Evolutionary conservation across 2,888 invertebrate species (phyloP), one percentile per base, ranked within the genome.

Genomic region (Neocrepidodera transversa): DNA sequence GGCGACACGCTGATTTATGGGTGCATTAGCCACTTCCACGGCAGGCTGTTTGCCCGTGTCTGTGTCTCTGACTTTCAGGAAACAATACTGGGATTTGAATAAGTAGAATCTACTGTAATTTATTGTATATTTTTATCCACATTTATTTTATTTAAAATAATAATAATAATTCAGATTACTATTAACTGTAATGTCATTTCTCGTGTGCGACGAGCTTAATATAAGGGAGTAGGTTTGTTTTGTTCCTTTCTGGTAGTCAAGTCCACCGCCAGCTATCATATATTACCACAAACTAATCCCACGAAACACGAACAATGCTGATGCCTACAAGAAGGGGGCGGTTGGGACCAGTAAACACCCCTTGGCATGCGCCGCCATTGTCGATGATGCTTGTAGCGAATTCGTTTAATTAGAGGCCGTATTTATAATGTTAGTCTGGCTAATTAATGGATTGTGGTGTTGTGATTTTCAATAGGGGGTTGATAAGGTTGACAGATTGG

Each of bases 351-450:
- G 28, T 18, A 18, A 14, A 50, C 50, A 50, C 50, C 50, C 50
- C 36, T 50, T 36, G 26, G 50, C 56, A 47, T 43, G 45, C 11
- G 13, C 54, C 52, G 58, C 54, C 48, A 62, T 64, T 64, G 62
- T 64, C 54, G 45, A 54, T 60, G 53, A 49, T 58, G 64, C 54
- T 56, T 60, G 57, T 58, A 55, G 51, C 53, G 53, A 50, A 61
- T 58, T 64, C 60, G 45, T 62, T 58, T 62, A 64, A 64, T 62
- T 64, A 62, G 50, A 62, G 54, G 52, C 64, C 56, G 57, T 62
- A 62, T 64, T 64, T 64, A 60, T 62, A 51, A 53, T 53, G 61
- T 53, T 54, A 48, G 47, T 51, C 32, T 45, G 26, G 23, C 60
- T 60, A 58, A 61, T 61, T 61, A 63, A 63, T 60, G 60, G 50